Percentiles rank a stretch among this genome's conserved stretches.
phyloP scores from a whole-genome alignment of 2,113 vertebrate species.

The Silurus meridionalis region DNA sequence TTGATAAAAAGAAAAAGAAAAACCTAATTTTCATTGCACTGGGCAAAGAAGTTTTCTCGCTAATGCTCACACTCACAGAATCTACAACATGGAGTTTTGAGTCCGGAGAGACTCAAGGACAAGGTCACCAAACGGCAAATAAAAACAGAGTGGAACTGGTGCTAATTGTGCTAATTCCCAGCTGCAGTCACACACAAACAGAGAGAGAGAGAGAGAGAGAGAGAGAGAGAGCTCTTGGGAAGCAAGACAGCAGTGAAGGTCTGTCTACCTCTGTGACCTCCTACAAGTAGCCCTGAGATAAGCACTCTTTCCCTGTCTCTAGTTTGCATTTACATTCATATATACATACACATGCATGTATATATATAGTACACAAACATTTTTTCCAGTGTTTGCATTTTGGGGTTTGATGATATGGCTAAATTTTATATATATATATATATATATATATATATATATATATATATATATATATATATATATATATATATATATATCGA shows the following conservation, averaged over 20 bases:
- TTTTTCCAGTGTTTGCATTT: too few relatives aligned
- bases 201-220: conserved; percentile 3
- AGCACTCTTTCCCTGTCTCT: conserved; percentile 9
- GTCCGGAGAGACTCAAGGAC: conserved; percentile 63
- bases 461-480: too few relatives aligned
- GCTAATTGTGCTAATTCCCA: conserved; percentile 59
- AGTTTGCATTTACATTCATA: background rate
- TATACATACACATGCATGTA: background rate
- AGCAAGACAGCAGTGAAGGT: conserved; percentile 60
- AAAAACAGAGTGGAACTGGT: conserved; percentile 60
- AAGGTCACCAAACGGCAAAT: conserved; percentile 73
- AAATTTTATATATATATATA: too few relatives aligned
- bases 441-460: too few relatives aligned
- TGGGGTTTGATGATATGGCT: too few relatives aligned
- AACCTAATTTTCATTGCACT: background rate
- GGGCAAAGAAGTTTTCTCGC: conserved; percentile 21
- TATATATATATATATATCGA: too few relatives aligned
- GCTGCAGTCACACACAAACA: conserved; percentile 55
- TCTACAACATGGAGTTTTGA: conserved; percentile 46
- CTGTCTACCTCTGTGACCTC: conserved; percentile 64
- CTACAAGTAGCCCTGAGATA: conserved; percentile 57
- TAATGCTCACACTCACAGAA: conserved; percentile 21
- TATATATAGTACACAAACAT: too few relatives aligned
- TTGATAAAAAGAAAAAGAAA: background rate
- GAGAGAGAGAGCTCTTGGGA: conserved; percentile 67